Evolutionary conservation across 2,113 vertebrate genomes (phyloP).

Genomic region (Chrysochloris asiatica): DNA sequence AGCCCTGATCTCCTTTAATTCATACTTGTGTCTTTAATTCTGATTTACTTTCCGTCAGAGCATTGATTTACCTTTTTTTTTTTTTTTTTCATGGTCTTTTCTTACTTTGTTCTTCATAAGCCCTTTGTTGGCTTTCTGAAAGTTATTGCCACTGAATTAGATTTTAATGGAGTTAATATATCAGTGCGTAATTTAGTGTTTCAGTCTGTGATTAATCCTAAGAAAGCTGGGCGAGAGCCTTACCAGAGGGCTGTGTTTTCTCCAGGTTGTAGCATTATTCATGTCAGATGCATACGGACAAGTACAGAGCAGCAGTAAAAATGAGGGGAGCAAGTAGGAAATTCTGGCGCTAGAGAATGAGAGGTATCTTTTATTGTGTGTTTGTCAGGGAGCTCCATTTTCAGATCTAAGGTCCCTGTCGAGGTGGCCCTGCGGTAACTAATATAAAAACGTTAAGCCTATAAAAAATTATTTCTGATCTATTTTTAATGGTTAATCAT

Average conservation of each 20-base stretch:
- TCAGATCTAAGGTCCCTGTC: not conserved
- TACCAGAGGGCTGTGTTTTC: slow-evolving; percentile 57
- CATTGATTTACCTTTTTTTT: slow-evolving; percentile 58
- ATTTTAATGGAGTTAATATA: slow-evolving; percentile 80
- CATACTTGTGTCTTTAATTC: slow-evolving; percentile 51
- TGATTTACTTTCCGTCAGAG: slow-evolving; percentile 62
- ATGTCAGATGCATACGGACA: slow-evolving; percentile 59
- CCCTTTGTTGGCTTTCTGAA: slow-evolving; percentile 68
- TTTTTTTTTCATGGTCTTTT: not conserved
- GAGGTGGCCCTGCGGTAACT: not conserved
- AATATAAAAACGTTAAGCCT: not conserved
- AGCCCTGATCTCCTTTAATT: slow-evolving; percentile 51
- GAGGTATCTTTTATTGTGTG: not conserved
- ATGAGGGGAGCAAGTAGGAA: not conserved
- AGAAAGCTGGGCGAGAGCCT: slow-evolving; percentile 63
- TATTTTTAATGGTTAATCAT: slow-evolving; percentile 31
- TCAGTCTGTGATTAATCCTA: slow-evolving; percentile 72
- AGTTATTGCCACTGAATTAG: slow-evolving; percentile 77
- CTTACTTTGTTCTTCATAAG: slow-evolving; percentile 72
- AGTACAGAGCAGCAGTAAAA: slow-evolving; percentile 39
- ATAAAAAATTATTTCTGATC: not conserved
- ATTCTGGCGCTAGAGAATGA: not conserved
- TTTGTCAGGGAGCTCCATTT: not conserved
- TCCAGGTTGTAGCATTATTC: slow-evolving; percentile 68
- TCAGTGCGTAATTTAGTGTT: slow-evolving; percentile 78